These are phyloP conservation scores for Abscondita cerata DNA, from an alignment of 2,888 invertebrate genomes.

Conservation along the genomic window DNA sequence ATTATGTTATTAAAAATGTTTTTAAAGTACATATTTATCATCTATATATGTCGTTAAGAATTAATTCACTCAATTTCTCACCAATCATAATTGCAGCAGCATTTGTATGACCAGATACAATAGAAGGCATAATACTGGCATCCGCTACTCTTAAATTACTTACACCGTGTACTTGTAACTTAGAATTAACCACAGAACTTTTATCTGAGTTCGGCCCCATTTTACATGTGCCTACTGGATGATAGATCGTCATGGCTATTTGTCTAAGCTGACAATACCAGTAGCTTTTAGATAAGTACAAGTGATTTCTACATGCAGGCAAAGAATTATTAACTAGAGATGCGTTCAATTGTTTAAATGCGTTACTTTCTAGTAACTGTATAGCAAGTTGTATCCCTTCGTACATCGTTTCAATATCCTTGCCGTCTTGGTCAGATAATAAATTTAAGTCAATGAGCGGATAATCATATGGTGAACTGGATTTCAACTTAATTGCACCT, in stretches of 20 bases:
- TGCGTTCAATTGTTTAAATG: constrained; percentile 67
- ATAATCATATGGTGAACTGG: constrained; percentile 45
- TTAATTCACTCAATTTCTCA: constrained; percentile 53
- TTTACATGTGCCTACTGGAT: constrained; percentile 62
- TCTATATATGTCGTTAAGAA: too few relatives aligned
- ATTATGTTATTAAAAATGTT: too few relatives aligned
- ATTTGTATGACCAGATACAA: constrained; percentile 61
- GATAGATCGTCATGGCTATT: constrained; percentile 58
- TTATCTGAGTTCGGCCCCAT: constrained; percentile 61
- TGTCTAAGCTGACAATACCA: constrained; percentile 60
- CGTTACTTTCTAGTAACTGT: constrained; percentile 56
- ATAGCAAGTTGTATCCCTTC: constrained; percentile 61
- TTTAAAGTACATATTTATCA: too few relatives aligned
- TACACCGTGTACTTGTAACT: constrained; percentile 61
- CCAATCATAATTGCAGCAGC: constrained; percentile 63
- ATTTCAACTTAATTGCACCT: constrained; percentile 44
- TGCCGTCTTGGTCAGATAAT: constrained; percentile 58
- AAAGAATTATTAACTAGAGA: constrained; percentile 61
- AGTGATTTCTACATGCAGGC: constrained; percentile 58
- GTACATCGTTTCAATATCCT: constrained; percentile 69
- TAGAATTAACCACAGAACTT: constrained; percentile 61
- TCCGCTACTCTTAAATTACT: constrained; percentile 61
- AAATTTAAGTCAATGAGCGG: constrained; percentile 45
- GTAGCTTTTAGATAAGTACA: constrained; percentile 57
- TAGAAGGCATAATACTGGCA: constrained; percentile 62